Evolutionary conservation across 2,888 invertebrate species (phyloP).

Genomic region (Lottia scabra): DNA sequence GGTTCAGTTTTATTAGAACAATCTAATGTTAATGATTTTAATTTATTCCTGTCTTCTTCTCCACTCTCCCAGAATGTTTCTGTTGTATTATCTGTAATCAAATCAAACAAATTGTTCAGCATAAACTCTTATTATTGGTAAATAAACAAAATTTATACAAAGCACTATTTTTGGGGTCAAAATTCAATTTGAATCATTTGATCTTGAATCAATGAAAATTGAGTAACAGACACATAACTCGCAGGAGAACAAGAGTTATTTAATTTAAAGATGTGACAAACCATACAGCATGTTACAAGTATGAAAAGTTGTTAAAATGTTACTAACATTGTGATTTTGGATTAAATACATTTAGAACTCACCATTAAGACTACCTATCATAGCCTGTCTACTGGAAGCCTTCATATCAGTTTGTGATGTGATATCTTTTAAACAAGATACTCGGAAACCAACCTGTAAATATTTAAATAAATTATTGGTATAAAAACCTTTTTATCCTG

Average conservation of each 20-base stretch:
- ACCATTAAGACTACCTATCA: constrained; percentile 87
- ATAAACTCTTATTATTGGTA: no score
- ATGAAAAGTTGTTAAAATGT: no score
- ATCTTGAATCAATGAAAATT: no score
- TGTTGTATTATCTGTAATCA: constrained; percentile 82
- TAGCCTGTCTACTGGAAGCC: constrained; percentile 92
- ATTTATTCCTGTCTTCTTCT: constrained; percentile 92
- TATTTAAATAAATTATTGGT: background rate
- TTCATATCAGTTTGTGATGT: constrained; percentile 83
- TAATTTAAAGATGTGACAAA: no score
- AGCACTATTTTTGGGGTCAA: no score
- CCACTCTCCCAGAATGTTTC: constrained; percentile 99
- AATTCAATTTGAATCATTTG: no score
- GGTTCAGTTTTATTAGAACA: constrained; percentile 78
- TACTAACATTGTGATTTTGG: no score
- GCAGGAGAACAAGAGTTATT: no score
- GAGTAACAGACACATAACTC: no score
- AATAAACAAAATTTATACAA: no score
- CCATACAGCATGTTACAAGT: no score
- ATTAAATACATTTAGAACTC: constrained; percentile 12
- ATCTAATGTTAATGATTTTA: constrained; percentile 84
- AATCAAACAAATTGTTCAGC: background rate
- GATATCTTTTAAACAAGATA: constrained; percentile 74
- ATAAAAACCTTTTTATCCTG: no score
- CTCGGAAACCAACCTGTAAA: constrained; percentile 32